Percentiles rank a stretch among this genome's conserved stretches.
Evolutionary conservation across 2,888 invertebrate genomes (phyloP).

Genomic region (Pammene fasciana): DNA sequence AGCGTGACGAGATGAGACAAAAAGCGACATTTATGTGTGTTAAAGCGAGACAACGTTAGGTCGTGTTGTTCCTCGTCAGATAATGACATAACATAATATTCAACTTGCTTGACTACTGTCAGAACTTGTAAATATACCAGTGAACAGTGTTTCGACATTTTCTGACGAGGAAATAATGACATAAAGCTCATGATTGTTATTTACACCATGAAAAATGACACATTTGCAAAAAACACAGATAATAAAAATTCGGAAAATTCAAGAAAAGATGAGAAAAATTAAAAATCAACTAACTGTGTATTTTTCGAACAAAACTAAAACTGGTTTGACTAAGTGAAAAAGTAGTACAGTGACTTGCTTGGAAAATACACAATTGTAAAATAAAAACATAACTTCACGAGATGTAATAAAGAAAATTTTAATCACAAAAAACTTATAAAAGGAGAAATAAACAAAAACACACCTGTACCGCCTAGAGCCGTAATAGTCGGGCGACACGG

Average conservation of each 20-base stretch:
- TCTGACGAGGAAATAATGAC: conserved; percentile 37
- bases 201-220: conserved; percentile 29
- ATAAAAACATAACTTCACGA: no score
- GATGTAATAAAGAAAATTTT: no score
- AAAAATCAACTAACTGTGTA: conserved; percentile 2
- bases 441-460: conserved; percentile 61
- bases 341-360: no score
- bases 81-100: background rate
- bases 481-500: conserved; percentile 88
- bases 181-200: conserved; percentile 45
- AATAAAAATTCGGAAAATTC: background rate
- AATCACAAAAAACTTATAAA: conserved; percentile 12
- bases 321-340: no score
- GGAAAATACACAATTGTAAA: no score
- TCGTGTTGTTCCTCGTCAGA: conserved; percentile 41
- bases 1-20: conserved; percentile 75
- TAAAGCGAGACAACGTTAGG: conserved; percentile 74
- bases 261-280: conserved; percentile 1
- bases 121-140: background rate
- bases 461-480: conserved; percentile 90
- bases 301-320: background rate
- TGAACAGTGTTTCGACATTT: conserved; percentile 1
- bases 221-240: conserved; percentile 2
- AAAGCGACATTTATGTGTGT: conserved; percentile 82
- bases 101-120: background rate